A percentile compares a stretch with the other conserved stretches of the same genome.
Conservation (phyloP, 2,113 vertebrate species). For the Dromaius novaehollandiae region DNA sequence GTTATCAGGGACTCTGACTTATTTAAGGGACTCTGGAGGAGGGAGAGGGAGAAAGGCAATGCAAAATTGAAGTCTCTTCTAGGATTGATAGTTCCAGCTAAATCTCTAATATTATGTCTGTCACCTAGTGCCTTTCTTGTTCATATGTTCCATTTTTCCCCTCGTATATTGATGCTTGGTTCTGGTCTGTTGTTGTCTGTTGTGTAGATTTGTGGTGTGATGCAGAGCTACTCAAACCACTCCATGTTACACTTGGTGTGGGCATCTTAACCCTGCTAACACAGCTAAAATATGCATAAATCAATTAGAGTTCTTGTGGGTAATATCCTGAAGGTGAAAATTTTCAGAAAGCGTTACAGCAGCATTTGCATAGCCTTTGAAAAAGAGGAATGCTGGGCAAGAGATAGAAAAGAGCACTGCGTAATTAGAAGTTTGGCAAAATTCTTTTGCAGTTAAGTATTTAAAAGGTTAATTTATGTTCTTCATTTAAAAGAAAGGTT, state of each 20-base stretch:
- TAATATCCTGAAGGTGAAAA: not conserved
- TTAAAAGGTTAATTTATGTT: not conserved
- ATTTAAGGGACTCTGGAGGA: not conserved
- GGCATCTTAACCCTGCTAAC: not conserved
- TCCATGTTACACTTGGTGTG: accelerated
- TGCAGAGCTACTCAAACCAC: not conserved
- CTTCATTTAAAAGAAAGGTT: not conserved
- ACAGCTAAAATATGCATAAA: not conserved
- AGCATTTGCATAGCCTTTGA: not conserved
- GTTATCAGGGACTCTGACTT: not conserved
- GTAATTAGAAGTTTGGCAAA: not conserved
- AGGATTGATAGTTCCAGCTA: not conserved
- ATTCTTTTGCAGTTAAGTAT: not conserved
- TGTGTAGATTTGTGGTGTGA: no score
- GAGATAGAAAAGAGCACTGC: not conserved
- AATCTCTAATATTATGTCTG: not conserved
- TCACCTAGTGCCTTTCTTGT: not conserved
- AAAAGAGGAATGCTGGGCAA: not conserved
- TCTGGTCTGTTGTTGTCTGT: not conserved
- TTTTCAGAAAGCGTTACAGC: not conserved
- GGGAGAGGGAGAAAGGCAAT: accelerated
- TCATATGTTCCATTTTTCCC: not conserved
- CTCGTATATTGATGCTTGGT: not conserved
- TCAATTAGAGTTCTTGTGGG: not conserved
- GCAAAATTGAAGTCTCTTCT: not conserved